Evolutionary conservation across 1,140 invertebrate genomes (phyloP).

Genomic region (Streblospio benedicti): DNA sequence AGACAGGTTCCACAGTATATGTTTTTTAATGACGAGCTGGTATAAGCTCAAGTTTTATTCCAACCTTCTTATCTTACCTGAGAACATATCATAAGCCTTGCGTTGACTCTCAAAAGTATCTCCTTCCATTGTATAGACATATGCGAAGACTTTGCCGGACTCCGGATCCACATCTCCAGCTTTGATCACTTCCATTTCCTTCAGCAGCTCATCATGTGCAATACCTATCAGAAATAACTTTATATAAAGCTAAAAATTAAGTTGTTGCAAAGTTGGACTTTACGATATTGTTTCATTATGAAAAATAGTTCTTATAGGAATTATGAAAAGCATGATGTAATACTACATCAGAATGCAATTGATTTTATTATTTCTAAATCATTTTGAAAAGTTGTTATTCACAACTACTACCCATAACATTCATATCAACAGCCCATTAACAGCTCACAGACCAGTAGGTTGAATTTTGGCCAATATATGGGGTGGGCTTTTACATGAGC

Average conservation of each 20-base stretch:
- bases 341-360: not conserved
- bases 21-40: not conserved
- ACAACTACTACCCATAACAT: no score
- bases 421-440: no score
- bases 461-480: not conserved
- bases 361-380: not conserved
- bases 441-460: not conserved
- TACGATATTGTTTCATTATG: not conserved
- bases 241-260: not conserved
- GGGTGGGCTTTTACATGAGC: not conserved
- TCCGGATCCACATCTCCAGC: constrained; percentile 24
- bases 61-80: constrained; percentile 21
- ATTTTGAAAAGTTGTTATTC: not conserved
- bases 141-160: constrained; percentile 39
- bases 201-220: constrained; percentile 23
- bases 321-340: no score
- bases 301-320: not conserved
- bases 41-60: not conserved
- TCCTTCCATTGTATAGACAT: constrained; percentile 32
- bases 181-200: constrained; percentile 27
- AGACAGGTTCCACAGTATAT: not conserved
- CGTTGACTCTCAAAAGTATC: constrained; percentile 34
- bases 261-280: not conserved
- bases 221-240: constrained; percentile 22
- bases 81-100: constrained; percentile 33